Conservation (phyloP, 2,888 invertebrate genomes). For the Sarcophaga caerulescens region DNA sequence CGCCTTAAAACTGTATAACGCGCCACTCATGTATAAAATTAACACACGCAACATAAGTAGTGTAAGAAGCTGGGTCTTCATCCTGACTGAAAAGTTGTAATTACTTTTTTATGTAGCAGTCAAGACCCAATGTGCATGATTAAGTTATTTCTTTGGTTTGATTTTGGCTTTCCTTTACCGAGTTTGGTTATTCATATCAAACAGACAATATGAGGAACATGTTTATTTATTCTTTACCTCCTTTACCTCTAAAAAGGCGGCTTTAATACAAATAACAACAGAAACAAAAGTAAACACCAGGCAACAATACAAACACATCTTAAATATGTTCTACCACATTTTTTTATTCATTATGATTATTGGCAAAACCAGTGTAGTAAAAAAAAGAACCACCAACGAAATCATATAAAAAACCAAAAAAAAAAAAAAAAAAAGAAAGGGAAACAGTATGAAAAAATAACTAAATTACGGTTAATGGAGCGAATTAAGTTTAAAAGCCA, state of each 20-base stretch:
- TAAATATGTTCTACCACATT: conserved; percentile 49
- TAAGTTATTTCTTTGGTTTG: conserved; percentile 10
- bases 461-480: conserved; percentile 80
- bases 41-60: too few species aligned
- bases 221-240: not conserved
- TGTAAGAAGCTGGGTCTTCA: too few species aligned
- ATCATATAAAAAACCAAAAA: not conserved
- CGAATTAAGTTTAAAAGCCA: conserved; percentile 74
- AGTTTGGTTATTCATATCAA: too few species aligned
- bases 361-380: conserved; percentile 27
- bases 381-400: conserved; percentile 21
- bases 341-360: conserved; percentile 26
- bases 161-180: conserved; percentile 15
- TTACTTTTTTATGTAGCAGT: too few species aligned
- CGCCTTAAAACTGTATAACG: too few species aligned
- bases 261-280: conserved; percentile 37
- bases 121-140: conserved; percentile 31
- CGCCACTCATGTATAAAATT: too few species aligned
- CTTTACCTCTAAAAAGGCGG: conserved; percentile 41
- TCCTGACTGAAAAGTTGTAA: too few species aligned
- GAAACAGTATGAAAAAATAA: conserved; percentile 65
- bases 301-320: conserved; percentile 30
- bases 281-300: not conserved
- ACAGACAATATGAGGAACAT: not conserved
- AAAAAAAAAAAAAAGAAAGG: conserved; percentile 64